Evolutionary conservation across 1,140 invertebrate species (phyloP), one percentile per base, ranked within the genome.

Genomic region (Platorchestia sp.): DNA sequence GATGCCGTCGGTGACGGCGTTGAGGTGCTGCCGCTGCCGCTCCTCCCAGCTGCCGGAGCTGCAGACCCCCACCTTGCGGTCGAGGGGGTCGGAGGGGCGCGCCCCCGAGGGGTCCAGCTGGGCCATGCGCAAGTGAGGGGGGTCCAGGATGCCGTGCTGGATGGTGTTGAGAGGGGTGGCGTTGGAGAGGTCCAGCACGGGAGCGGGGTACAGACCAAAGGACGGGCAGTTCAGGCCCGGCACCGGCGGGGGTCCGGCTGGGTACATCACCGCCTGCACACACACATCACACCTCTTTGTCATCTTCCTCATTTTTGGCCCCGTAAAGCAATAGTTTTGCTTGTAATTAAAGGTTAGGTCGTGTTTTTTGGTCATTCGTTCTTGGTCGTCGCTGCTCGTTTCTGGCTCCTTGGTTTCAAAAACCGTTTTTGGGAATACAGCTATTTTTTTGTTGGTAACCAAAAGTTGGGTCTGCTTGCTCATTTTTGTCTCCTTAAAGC

Each of bases 141-240:
- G 97, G 96, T 97, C 97, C 96, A 97, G 95, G 45, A 97, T 97
- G 14, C 97, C 97, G 96, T 97, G 97, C 27, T 97, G 97, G 95
- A 98, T 97, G 45, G 97, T 97, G 95, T 96, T 95, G 89, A 96
- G 95, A 95, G 95, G 43, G 0, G 91, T 45, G n/a, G 91, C 91
- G 45, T 22, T 93, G 91, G 91, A n/a, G 6, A 93, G 43, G 44
- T 93, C 91, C 3, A 45, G 91, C 22, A 93, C 43, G 44, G 91
- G 91, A 14, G 44, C 45, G 44, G 91, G 6, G 91, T 93, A 93
- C 10, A 93, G 43, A 1, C 91, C 91, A 40, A 16, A 93, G 5
- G 91, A 93, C 0, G 91, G 91, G 91, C 91, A 93, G 45, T 44
- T 45, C 10, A 93, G 0, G 91, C 91, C 91, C 6, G 43, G 43